Evolutionary conservation across 2,797 vertebrate species (phyloP).

Genomic region (Bucorvus abyssinicus): DNA sequence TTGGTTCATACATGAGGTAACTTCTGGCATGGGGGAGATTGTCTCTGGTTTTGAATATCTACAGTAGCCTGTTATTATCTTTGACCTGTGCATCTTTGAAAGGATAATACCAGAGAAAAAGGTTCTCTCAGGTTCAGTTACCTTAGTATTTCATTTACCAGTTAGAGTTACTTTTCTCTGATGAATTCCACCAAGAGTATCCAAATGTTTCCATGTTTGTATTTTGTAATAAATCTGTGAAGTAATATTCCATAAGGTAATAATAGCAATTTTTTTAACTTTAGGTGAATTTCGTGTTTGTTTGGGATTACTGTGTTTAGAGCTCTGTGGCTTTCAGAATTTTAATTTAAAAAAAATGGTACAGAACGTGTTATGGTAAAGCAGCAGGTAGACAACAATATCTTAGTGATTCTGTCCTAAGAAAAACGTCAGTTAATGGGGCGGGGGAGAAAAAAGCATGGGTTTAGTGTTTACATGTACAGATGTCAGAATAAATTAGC

Average conservation of each 20-base stretch:
- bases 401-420: background rate
- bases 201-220: background rate
- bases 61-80: background rate
- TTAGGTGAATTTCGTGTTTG: background rate
- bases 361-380: background rate
- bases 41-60: background rate
- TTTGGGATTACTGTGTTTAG: background rate
- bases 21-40: background rate
- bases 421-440: background rate
- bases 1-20: background rate
- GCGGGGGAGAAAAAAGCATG: fast-evolving
- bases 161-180: background rate
- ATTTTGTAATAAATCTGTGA: background rate
- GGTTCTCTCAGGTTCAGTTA: background rate
- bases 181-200: background rate
- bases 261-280: background rate
- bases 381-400: background rate
- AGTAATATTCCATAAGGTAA: background rate
- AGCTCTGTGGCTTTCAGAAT: background rate
- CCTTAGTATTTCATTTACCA: background rate
- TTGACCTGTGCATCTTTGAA: background rate
- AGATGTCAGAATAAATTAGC: background rate
- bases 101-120: background rate
- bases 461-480: background rate
- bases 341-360: background rate